Conservation (phyloP, 2,888 invertebrate species). For the Dryococelus australis region DNA sequence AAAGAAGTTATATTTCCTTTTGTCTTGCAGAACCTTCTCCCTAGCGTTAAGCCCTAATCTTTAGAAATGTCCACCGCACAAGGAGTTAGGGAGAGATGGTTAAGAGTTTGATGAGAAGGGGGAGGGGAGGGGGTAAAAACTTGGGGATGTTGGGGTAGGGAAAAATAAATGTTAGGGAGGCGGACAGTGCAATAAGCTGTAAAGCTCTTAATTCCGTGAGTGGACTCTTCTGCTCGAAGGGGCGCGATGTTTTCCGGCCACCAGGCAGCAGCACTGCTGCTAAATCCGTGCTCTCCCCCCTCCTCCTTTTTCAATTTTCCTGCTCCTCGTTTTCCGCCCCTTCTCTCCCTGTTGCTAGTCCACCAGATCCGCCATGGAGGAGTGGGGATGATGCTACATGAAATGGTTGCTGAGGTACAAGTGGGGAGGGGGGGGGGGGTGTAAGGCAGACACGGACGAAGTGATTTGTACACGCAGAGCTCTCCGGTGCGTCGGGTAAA, state of each 20-base stretch:
- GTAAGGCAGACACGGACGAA: not conserved
- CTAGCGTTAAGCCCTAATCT: not conserved
- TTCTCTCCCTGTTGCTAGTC: not conserved
- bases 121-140: not conserved
- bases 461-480: constrained; percentile 1
- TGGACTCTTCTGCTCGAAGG: not conserved
- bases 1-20: not conserved
- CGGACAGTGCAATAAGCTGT: not conserved
- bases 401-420: no score
- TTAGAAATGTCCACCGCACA: not conserved
- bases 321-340: no score
- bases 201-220: constrained; percentile 16
- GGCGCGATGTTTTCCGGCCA: not conserved
- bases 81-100: not conserved
- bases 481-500: not conserved
- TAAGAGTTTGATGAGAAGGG: not conserved
- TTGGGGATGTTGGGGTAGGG: not conserved
- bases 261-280: constrained; percentile 8
- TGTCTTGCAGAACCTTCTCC: not conserved
- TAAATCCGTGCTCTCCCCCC: not conserved
- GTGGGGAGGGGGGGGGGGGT: not conserved
- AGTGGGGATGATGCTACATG: not conserved
- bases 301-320: not conserved
- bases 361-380: not conserved
- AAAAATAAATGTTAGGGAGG: not conserved